Base-by-base conservation (phyloP, 1,140 invertebrate genomes). In the Tetramorium alpestre region DNA sequence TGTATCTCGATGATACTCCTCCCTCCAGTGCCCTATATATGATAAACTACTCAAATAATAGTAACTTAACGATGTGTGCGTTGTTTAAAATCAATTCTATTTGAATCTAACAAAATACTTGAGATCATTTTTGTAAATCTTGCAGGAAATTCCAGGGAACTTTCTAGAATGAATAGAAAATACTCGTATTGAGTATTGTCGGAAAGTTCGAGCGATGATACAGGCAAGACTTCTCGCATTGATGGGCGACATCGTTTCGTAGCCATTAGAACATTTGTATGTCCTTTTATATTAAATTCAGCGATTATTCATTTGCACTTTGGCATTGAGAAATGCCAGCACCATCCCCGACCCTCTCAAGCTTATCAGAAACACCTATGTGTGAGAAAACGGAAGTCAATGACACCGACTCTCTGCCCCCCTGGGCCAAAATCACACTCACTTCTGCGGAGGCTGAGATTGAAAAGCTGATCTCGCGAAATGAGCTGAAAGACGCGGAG, bases 401-500 rank as follows among this genome's bases (percentile, higher is more conserved):
- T 58, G 93, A 94, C 67, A 82, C 91, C 0, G 93, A 95, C 58
- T 93, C 91, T 73, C 81, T 95, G 80, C 94, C 94, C 70, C 91
- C 93, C 16, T 95, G 95, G 95, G 93, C 93, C 18, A 95, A 95
- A 88, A 95, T 95, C 38, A 94, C 93, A 10, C 89, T 95, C 3
- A 94, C 94, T 18, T 94, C 94, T 16, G 90, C 93, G 18, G 94
- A 95, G 80, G 92, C 94, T 6, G 95, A 95, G 87, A 93, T 95
- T 33, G 94, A 95, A 87, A 95, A 94, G 90, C 90, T 95, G 49
- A 95, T 95, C 60, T 76, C 93, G 6, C 91, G 93, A 88, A 94
- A 95, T 86, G 94, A 95, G 76, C 85, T 95, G 6, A 95, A 95
- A 78, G 94, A 95, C 70, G 94, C 95, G 0, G 94, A 95, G 90